Conservation (phyloP, 2,113 vertebrate species). For the Azemiops feae region DNA sequence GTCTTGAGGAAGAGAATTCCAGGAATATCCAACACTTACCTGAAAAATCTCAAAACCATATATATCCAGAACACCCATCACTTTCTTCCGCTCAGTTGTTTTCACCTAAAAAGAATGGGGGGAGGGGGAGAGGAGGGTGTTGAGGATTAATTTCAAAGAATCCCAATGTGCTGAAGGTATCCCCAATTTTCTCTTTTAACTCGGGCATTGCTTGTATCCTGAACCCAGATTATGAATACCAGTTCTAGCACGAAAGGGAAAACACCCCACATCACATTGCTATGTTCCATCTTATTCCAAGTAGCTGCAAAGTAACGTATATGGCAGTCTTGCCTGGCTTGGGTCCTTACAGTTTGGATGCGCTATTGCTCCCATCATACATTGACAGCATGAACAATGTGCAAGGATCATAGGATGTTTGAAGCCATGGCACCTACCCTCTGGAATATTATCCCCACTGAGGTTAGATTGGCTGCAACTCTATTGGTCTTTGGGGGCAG, state of each 20-base stretch:
- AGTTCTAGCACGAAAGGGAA: background rate
- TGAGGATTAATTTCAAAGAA: background rate
- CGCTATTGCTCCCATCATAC: background rate
- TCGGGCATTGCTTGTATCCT: background rate
- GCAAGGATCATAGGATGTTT: background rate
- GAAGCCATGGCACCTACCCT: background rate
- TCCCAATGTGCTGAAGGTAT: background rate
- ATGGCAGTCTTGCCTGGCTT: background rate
- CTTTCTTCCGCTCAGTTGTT: conserved; percentile 63
- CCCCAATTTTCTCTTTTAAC: background rate
- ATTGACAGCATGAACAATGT: background rate
- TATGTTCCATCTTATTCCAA: background rate
- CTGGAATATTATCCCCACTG: background rate
- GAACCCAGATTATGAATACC: background rate
- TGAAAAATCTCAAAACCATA: conserved; percentile 81
- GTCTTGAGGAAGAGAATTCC: background rate
- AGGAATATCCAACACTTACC: conserved; percentile 38
- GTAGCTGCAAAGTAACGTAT: background rate
- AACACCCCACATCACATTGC: background rate
- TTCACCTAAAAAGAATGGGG: conserved; percentile 63
- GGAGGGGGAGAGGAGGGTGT: accelerated
- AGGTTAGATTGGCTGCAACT: background rate
- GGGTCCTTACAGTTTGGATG: background rate
- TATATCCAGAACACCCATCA: conserved; percentile 81
- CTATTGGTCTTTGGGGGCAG: background rate